Conservation (phyloP, 2,797 vertebrate genomes). For the Sternotherus odoratus region DNA sequence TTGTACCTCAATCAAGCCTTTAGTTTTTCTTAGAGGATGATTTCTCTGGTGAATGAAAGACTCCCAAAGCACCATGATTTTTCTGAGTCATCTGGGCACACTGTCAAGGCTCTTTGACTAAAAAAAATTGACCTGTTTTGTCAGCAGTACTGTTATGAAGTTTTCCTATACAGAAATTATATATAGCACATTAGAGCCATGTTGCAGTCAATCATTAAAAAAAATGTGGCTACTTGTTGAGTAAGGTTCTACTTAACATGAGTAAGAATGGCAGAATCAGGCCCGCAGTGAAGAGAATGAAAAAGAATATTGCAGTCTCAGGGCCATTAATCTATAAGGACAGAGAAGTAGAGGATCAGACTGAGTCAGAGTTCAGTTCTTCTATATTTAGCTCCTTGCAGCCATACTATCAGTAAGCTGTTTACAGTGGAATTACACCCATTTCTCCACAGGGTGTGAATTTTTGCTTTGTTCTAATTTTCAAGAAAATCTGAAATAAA, state of each 20-base stretch:
- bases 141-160: neutral
- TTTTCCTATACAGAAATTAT: neutral
- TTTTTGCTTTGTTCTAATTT: fast-evolving
- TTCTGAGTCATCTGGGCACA: neutral
- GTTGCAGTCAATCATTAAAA: neutral
- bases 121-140: neutral
- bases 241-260: neutral
- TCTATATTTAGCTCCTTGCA: conserved; percentile 61
- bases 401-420: conserved; percentile 1
- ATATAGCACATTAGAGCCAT: neutral
- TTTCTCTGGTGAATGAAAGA: fast-evolving
- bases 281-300: neutral
- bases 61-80: neutral
- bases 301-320: neutral
- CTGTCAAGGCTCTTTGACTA: neutral
- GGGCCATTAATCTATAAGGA: neutral
- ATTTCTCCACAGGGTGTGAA: fast-evolving
- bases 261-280: neutral
- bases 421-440: neutral
- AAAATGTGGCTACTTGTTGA: neutral
- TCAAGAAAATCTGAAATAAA: neutral
- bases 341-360: conserved; percentile 45
- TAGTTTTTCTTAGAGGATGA: neutral
- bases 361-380: conserved; percentile 48
- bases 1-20: neutral